These are phyloP conservation scores for Machaerirhynchus nigripectus DNA, from an alignment of 2,113 vertebrate genomes.

Conservation along the genomic window DNA sequence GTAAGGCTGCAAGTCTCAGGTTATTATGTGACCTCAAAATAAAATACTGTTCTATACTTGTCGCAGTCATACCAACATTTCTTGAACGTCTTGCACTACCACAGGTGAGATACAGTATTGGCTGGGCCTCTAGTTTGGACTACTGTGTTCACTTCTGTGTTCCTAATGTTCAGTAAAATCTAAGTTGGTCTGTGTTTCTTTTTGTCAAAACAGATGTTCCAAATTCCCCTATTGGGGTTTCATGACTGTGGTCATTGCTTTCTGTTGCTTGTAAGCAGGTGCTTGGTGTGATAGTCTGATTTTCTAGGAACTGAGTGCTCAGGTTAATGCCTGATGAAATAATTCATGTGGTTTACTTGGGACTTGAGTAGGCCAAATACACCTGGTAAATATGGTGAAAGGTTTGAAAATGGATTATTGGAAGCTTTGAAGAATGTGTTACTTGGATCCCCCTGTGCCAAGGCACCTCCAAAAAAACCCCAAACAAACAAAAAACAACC, in stretches of 20 bases:
- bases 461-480: rapidly evolving
- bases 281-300: not conserved
- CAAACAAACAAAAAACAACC: not conserved
- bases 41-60: not conserved
- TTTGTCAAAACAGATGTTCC: not conserved
- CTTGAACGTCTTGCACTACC: not conserved
- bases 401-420: not conserved
- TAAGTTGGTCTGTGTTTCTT: not conserved
- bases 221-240: not conserved
- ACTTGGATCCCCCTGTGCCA: rapidly evolving
- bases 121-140: not conserved
- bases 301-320: not conserved
- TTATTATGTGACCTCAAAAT: not conserved
- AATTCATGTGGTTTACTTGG: not conserved
- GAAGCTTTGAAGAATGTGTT: not conserved
- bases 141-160: not conserved
- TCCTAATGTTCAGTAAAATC: not conserved
- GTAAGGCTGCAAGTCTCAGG: not conserved
- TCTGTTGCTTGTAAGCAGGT: not conserved
- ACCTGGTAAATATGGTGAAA: not conserved
- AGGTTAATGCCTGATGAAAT: not conserved
- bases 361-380: not conserved
- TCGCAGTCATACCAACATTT: not conserved
- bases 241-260: not conserved
- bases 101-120: not conserved